These are phyloP conservation scores for Mamestra brassicae DNA, from an alignment of 2,888 invertebrate species.

Conservation along the genomic window DNA sequence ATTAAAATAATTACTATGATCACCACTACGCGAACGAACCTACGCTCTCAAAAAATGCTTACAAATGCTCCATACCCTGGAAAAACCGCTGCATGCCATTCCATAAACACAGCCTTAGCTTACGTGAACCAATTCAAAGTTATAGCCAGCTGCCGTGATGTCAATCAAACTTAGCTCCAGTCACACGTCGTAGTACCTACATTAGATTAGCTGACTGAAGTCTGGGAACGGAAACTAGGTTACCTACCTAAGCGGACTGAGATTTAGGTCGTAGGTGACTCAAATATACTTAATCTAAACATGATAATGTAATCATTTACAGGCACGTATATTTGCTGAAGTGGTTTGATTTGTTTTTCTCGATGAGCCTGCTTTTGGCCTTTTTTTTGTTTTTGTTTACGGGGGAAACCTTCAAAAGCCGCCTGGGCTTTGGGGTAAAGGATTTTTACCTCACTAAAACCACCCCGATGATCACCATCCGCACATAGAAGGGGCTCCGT, in stretches of 20 bases:
- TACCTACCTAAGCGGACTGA: not conserved
- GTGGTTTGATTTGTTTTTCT: not conserved
- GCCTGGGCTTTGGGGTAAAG: no score
- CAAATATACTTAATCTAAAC: not conserved
- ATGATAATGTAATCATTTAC: not conserved
- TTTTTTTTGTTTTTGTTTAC: no score
- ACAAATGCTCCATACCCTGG: not conserved
- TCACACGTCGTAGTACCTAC: not conserved
- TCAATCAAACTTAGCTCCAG: conserved; percentile 23
- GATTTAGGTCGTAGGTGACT: not conserved
- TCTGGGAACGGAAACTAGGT: conserved; percentile 10
- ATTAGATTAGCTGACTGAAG: conserved; percentile 11
- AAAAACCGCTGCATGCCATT: not conserved
- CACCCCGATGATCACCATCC: no score
- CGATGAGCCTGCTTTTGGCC: no score
- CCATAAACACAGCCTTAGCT: not conserved
- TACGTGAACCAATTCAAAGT: conserved; percentile 9
- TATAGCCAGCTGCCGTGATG: conserved; percentile 11
- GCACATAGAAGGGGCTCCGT: no score
- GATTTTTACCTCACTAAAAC: no score
- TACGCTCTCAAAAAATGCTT: not conserved
- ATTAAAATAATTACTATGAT: no score
- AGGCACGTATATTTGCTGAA: not conserved
- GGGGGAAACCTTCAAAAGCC: no score
- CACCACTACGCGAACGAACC: not conserved